Evolutionary conservation across 2,113 vertebrate genomes (phyloP).

Genomic region (Grus americana): DNA sequence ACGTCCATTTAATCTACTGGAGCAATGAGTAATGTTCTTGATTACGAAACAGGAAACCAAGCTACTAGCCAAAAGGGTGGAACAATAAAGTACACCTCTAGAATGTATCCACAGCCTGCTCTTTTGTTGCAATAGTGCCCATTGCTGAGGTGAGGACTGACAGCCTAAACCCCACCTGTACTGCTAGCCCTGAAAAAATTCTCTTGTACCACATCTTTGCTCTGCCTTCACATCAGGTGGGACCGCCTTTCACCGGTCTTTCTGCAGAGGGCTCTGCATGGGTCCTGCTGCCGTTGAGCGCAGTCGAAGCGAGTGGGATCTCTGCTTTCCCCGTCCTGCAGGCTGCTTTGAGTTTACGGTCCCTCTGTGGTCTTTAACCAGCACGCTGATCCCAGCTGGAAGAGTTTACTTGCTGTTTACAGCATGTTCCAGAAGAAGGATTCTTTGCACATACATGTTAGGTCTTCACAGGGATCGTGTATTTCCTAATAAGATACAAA

Average conservation of each 20-base stretch:
- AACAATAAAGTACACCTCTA: background rate
- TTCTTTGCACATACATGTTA: background rate
- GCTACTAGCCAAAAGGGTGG: background rate
- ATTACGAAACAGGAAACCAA: background rate
- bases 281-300: background rate
- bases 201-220: background rate
- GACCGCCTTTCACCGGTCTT: background rate
- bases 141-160: background rate
- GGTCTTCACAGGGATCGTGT: background rate
- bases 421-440: background rate
- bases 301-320: background rate
- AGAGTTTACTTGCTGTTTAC: slow-evolving; percentile 17
- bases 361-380: background rate
- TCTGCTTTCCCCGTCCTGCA: background rate
- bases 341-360: background rate
- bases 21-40: background rate
- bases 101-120: background rate
- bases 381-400: background rate
- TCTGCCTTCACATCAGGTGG: background rate
- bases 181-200: background rate
- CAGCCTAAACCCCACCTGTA: background rate
- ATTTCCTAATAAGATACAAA: background rate
- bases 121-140: background rate
- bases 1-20: background rate
- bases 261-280: background rate